These are phyloP conservation scores for Tetrao urogallus DNA, from an alignment of 2,113 vertebrate genomes.

Conservation along the genomic window DNA sequence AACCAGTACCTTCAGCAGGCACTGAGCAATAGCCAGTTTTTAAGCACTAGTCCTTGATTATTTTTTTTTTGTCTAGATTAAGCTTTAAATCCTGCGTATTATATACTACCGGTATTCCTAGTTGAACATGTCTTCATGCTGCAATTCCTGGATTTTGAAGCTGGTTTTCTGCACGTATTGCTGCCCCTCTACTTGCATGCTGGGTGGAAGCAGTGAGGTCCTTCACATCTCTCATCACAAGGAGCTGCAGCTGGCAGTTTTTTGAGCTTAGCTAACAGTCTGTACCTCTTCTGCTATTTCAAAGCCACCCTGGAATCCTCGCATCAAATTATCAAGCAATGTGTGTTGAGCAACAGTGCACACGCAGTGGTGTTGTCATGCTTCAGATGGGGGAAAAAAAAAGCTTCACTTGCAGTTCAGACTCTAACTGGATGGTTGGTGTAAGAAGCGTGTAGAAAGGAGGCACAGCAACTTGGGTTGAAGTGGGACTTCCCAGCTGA, in stretches of 20 bases:
- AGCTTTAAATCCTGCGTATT: not conserved
- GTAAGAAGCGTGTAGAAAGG: not conserved
- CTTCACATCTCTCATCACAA: not conserved
- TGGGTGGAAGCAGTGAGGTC: not conserved
- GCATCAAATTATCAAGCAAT: not conserved
- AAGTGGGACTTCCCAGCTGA: not conserved
- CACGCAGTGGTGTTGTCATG: not conserved
- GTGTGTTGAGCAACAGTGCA: not conserved
- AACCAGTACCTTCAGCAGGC: not conserved
- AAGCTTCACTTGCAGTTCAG: not conserved
- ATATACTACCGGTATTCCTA: not conserved
- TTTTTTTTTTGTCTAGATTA: not conserved
- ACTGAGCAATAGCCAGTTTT: not conserved
- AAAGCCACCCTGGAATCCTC: not conserved
- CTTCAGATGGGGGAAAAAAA: not conserved
- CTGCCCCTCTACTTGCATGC: not conserved
- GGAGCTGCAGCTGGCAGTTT: not conserved
- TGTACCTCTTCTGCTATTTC: not conserved
- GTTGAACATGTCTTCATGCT: not conserved
- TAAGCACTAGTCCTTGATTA: not conserved
- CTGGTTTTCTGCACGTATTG: fast-evolving
- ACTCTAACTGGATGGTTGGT: not conserved
- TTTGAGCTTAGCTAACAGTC: not conserved
- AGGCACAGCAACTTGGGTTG: not conserved
- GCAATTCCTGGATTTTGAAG: not conserved